Evolutionary conservation across 1,140 invertebrate genomes (phyloP).

Genomic region (Saccostrea cuccullata): DNA sequence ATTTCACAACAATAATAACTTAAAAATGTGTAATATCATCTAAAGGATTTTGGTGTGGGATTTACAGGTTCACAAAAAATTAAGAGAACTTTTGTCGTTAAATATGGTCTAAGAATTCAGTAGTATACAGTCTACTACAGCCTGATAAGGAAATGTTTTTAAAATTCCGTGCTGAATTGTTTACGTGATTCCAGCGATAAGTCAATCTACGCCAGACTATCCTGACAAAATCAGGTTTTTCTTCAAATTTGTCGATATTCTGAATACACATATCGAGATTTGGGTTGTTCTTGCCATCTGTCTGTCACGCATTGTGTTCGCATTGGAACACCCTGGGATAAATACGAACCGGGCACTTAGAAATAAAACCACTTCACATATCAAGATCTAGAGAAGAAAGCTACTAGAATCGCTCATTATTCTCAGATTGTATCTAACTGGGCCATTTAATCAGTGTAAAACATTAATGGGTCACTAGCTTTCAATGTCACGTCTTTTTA

Average conservation of each 20-base stretch:
- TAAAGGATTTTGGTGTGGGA: too few relatives aligned
- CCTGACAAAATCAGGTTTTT: background rate
- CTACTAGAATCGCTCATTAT: background rate
- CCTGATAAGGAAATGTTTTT: background rate
- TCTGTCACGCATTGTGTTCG: background rate
- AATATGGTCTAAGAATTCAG: too few relatives aligned
- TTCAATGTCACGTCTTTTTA: too few relatives aligned
- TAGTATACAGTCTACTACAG: too few relatives aligned
- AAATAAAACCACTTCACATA: background rate
- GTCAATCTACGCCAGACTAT: background rate
- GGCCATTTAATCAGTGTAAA: background rate
- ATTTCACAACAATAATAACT: too few relatives aligned
- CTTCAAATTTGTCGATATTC: background rate
- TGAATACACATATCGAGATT: background rate
- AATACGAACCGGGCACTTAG: background rate
- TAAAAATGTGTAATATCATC: too few relatives aligned
- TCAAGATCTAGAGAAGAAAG: slow-evolving; percentile 25
- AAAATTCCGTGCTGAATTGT: background rate
- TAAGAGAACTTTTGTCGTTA: too few relatives aligned
- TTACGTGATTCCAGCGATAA: background rate
- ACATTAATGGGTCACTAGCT: background rate
- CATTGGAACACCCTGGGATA: background rate
- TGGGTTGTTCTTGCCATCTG: background rate
- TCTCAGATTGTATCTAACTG: slow-evolving; percentile 6
- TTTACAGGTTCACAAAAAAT: too few relatives aligned